Base-by-base conservation (phyloP, 2,797 vertebrate genomes). In the Gallinago solitaria region DNA sequence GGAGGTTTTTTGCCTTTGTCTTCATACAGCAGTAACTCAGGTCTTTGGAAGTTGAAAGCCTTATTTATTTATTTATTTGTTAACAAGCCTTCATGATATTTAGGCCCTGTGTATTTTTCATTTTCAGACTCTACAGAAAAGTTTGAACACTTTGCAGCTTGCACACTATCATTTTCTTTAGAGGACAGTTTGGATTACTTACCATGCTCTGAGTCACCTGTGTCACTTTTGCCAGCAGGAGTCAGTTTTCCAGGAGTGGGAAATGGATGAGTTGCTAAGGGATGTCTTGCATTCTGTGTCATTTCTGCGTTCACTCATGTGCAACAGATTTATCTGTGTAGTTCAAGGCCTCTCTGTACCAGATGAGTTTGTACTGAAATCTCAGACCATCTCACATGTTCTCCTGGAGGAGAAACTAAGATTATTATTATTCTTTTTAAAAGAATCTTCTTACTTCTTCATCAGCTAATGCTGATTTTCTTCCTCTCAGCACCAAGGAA, bases 221-320 rank as follows among this genome's bases (percentile, higher is more conserved):
- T 74, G 56, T 93, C 82, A 82, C n/a, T 83, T 83, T 24, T 71
- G 48, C 61, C 93, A 41, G 25, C 91, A 92, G 81, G 23, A 89
- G 57, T 8, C 82, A n/a, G 78, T 71, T 74, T 89, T 85, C 78
- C 78, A 83, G 45, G 51, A 86, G 25, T 83, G 56, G 71, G 82
- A 94, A 60, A 1, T 0, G 5, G 63, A 41, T 60, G 39, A 80
- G 69, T 69, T 64, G 68, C 84, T 86, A 45, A 79, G 76, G 73
- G 65, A 79, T 71, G 23, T 47, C 61, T 92, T 85, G 79, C 4
- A 3, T 65, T 87, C 63, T 69, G 8, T 94, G 63, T 83, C 16
- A 61, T 93, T 92, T 91, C 50, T 77, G 50, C 24, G 19, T 71
- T 87, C 79, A 75, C 57, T 95, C 95, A 83, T 88, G 91, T 54